A percentile compares a stretch with the other conserved stretches of the same genome.
Conservation (phyloP, 2,888 invertebrate genomes). For the Spicauda simplicius region DNA sequence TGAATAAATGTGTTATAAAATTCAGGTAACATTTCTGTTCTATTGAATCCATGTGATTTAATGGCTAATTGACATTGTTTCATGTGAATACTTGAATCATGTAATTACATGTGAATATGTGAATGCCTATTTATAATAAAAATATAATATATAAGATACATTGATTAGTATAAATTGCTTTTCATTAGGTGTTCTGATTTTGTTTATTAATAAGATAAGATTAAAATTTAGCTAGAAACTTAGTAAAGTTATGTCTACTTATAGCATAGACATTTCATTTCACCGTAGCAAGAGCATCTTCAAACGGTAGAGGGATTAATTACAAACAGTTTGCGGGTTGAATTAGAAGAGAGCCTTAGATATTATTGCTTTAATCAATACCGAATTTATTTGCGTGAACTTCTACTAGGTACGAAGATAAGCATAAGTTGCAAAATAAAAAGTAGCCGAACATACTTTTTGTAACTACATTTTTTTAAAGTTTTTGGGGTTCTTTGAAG, state of each 20-base stretch:
- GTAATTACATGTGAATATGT: too few species aligned
- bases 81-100: too few species aligned
- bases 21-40: too few species aligned
- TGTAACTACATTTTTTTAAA: too few species aligned
- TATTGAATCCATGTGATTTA: too few species aligned
- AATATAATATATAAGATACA: too few species aligned
- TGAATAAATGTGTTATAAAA: too few species aligned
- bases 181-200: not conserved
- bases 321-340: slow-evolving; percentile 5
- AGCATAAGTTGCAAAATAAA: too few species aligned
- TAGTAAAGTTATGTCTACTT: not conserved
- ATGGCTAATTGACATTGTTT: too few species aligned
- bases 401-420: not conserved
- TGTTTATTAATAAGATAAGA: not conserved
- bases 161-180: not conserved
- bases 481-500: too few species aligned
- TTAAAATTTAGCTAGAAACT: not conserved
- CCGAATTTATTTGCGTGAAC: not conserved
- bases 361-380: slow-evolving; percentile 11
- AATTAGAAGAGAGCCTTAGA: slow-evolving; percentile 5
- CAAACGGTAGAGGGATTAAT: slow-evolving; percentile 8
- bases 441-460: too few species aligned
- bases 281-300: slow-evolving; percentile 7
- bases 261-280: not conserved
- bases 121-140: too few species aligned